Evolutionary conservation across 2,888 invertebrate species (phyloP).

Genomic region (Prenolepis imparis): DNA sequence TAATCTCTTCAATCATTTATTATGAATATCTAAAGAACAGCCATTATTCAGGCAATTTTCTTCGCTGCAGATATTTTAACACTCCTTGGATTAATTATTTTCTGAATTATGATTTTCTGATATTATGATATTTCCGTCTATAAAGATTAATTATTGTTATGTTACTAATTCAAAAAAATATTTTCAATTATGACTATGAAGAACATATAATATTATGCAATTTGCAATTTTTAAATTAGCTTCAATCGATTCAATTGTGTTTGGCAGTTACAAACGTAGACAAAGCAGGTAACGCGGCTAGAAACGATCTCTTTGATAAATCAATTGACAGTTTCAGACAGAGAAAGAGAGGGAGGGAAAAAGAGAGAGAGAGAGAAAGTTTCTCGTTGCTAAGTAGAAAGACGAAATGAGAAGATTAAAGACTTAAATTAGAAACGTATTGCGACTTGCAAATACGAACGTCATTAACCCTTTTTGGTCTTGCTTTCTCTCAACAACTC

Average conservation of each 20-base stretch:
- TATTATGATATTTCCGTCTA: background rate
- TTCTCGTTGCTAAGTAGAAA: background rate
- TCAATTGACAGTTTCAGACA: slow-evolving; percentile 13
- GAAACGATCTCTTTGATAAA: slow-evolving; percentile 3
- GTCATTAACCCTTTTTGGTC: slow-evolving; percentile 6
- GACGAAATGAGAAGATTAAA: background rate
- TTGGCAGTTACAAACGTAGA: background rate
- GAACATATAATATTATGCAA: background rate
- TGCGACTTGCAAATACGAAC: background rate
- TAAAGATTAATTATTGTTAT: background rate
- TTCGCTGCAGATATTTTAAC: background rate
- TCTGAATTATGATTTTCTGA: background rate
- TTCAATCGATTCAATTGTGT: background rate
- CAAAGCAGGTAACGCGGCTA: background rate
- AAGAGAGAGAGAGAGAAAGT: background rate
- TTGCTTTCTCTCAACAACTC: background rate
- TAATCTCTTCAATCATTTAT: background rate
- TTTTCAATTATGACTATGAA: background rate
- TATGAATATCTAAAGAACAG: background rate
- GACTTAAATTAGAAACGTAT: background rate
- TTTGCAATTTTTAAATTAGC: background rate
- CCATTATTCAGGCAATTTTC: background rate
- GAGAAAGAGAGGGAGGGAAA: background rate
- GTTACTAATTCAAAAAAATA: background rate
- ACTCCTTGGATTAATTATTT: background rate